A percentile compares a stretch with the other conserved stretches of the same genome.
Conservation (phyloP, 2,888 invertebrate genomes). For the Augochlorella aurata region DNA sequence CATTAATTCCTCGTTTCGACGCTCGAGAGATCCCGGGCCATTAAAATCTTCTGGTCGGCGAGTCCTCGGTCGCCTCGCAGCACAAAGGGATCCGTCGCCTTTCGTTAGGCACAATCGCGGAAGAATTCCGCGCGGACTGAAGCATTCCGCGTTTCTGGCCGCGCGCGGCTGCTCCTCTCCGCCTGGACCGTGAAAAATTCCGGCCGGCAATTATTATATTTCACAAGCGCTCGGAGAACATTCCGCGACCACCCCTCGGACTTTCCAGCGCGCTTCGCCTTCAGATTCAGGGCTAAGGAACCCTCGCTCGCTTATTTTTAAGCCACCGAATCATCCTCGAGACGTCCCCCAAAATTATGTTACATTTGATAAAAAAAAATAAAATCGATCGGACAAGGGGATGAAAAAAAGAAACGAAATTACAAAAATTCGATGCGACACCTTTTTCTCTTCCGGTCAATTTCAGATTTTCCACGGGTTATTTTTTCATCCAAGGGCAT, state of each 20-base stretch:
- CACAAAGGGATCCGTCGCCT: slow-evolving; percentile 1
- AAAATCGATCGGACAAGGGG: too few relatives aligned
- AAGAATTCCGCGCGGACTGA: slow-evolving; percentile 16
- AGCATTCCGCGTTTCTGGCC: neutral
- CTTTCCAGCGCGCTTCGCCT: slow-evolving; percentile 19
- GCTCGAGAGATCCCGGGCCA: neutral
- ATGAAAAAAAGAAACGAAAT: too few relatives aligned
- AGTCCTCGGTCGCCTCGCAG: neutral
- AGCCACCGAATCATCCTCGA: too few relatives aligned
- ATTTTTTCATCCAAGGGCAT: too few relatives aligned
- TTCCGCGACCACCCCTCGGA: slow-evolving; percentile 4
- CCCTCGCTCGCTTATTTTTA: too few relatives aligned
- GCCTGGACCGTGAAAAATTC: neutral
- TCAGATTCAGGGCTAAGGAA: slow-evolving; percentile 25
- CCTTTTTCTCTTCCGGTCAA: too few relatives aligned
- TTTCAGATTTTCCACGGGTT: too few relatives aligned
- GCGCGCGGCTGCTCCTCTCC: too few relatives aligned
- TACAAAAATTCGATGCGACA: too few relatives aligned
- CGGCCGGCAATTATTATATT: slow-evolving; percentile 26
- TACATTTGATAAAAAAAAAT: too few relatives aligned
- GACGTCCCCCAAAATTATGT: too few relatives aligned
- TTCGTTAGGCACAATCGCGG: neutral
- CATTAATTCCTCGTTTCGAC: neutral
- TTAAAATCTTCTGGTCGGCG: slow-evolving; percentile 11
- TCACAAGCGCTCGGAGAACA: neutral